Evolutionary conservation across 2,113 vertebrate genomes (phyloP).

Genomic region (Orthonyx spaldingii): DNA sequence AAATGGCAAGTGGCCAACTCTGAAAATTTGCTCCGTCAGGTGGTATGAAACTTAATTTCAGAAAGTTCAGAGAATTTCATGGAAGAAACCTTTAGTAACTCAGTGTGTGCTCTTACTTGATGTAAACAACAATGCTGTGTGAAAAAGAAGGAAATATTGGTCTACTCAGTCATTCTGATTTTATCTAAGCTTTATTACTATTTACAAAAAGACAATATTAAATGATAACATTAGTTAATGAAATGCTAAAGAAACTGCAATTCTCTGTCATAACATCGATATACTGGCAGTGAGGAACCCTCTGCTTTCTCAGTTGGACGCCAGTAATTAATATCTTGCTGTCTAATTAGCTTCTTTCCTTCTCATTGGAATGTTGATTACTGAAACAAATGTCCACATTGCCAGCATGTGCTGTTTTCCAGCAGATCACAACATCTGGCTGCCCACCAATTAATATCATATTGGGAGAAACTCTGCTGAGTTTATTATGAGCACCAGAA

Average conservation of each 20-base stretch:
- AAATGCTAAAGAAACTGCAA: neutral
- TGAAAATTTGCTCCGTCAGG: neutral
- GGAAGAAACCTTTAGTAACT: neutral
- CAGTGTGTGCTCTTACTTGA: neutral
- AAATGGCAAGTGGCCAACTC: neutral
- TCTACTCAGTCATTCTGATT: neutral
- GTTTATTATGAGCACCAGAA: neutral
- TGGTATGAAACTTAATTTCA: neutral
- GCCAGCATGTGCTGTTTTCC: neutral
- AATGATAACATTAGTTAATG: neutral
- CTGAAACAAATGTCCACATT: neutral
- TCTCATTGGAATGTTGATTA: constrained; percentile 17
- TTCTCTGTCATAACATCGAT: neutral
- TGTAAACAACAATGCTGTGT: neutral
- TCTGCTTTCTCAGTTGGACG: constrained; percentile 5
- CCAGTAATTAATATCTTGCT: constrained; percentile 46
- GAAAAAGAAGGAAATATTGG: neutral
- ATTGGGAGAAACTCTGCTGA: neutral
- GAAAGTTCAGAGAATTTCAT: neutral
- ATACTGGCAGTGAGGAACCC: neutral
- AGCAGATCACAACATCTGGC: neutral
- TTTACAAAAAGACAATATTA: neutral
- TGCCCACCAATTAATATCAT: constrained; percentile 13
- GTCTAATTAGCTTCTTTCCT: constrained; percentile 14
- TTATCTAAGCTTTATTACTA: neutral